Conservation (phyloP, 2,113 vertebrate genomes). For the Coptodon rendalli region DNA sequence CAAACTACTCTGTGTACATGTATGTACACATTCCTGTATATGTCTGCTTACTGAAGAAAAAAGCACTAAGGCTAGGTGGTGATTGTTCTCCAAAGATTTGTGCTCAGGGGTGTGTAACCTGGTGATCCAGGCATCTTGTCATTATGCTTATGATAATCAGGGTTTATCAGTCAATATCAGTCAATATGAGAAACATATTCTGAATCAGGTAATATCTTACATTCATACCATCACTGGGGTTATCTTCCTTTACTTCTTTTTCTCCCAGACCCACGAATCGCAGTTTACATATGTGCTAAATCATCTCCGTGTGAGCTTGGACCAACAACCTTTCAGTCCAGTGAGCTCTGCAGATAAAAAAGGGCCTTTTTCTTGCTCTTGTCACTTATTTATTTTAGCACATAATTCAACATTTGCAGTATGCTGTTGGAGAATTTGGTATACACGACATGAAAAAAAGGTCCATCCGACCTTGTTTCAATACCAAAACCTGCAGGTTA, state of each 20-base stretch:
- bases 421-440: neutral
- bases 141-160: neutral
- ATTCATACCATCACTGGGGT: neutral
- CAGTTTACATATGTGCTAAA: neutral
- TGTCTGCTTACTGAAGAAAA: neutral
- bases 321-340: neutral
- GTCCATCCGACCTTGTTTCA: neutral
- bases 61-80: neutral
- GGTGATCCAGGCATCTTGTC: neutral
- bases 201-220: neutral
- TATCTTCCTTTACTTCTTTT: neutral
- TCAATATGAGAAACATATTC: neutral
- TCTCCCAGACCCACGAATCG: neutral
- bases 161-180: neutral
- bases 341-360: neutral
- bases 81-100: neutral
- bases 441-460: neutral
- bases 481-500: neutral
- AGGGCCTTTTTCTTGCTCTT: neutral
- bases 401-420: neutral
- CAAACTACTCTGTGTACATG: neutral
- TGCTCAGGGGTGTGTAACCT: neutral
- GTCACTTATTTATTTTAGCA: neutral
- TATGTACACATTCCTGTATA: neutral
- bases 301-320: neutral